These are phyloP conservation scores for Nothura maculosa DNA, from an alignment of 2,797 vertebrate genomes.

Conservation along the genomic window DNA sequence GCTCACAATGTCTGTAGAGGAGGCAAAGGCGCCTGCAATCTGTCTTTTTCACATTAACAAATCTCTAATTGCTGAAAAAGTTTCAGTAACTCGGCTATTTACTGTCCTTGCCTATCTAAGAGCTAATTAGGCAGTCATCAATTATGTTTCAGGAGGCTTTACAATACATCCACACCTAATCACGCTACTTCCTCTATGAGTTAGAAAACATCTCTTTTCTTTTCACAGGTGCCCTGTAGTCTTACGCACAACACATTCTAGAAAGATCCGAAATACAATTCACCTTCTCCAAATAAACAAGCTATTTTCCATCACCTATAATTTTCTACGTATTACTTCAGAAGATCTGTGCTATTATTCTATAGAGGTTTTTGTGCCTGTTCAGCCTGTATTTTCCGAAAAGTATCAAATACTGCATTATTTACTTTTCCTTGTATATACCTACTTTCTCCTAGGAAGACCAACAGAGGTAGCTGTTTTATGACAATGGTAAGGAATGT, in stretches of 20 bases:
- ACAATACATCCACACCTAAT: conserved; percentile 6
- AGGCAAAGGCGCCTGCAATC: neutral
- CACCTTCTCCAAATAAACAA: neutral
- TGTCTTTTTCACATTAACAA: neutral
- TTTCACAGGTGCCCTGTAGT: neutral
- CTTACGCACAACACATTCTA: neutral
- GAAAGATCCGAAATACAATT: neutral
- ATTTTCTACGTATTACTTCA: neutral
- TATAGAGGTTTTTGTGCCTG: neutral
- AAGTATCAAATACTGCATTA: neutral
- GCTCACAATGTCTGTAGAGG: neutral
- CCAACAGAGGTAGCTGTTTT: neutral
- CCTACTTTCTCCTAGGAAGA: neutral
- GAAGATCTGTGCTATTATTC: neutral
- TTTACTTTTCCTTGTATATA: neutral
- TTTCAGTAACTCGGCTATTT: neutral
- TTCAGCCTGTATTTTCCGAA: neutral
- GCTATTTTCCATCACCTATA: neutral
- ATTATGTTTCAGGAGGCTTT: neutral
- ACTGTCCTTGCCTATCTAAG: neutral
- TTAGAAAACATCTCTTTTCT: neutral
- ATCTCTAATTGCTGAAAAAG: neutral
- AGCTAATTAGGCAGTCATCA: neutral
- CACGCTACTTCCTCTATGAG: neutral
- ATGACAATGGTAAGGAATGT: neutral